Percentiles rank a stretch among this genome's conserved stretches.
Conservation (phyloP, 2,888 invertebrate genomes). For the Nysson spinosus region DNA sequence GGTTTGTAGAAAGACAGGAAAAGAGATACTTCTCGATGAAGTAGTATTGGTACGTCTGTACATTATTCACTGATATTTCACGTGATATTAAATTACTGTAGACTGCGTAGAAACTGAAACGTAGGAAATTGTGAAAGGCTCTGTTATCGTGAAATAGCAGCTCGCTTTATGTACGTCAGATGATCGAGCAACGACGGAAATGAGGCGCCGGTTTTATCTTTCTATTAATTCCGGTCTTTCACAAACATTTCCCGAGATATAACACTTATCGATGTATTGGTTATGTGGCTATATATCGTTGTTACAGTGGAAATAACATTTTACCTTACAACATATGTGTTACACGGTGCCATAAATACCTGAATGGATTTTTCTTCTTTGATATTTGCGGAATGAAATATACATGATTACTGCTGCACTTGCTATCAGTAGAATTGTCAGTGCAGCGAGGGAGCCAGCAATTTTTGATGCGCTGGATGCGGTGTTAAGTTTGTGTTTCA, state of each 20-base stretch:
- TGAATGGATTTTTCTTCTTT: not conserved
- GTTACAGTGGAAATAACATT: no score
- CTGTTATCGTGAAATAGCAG: slow-evolving; percentile 7
- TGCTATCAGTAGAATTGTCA: not conserved
- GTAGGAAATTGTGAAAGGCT: not conserved
- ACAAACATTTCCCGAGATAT: no score
- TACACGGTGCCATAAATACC: no score
- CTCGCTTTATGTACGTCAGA: not conserved
- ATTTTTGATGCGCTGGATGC: not conserved
- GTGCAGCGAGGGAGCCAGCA: not conserved
- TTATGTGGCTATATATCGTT: no score
- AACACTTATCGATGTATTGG: no score
- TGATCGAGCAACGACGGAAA: slow-evolving; percentile 7
- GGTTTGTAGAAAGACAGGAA: no score
- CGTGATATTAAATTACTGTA: not conserved
- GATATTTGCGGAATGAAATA: slow-evolving; percentile 9
- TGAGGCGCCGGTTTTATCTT: slow-evolving; percentile 20
- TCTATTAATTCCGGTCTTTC: not conserved
- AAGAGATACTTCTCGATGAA: no score
- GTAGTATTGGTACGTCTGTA: no score
- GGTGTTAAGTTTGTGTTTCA: not conserved
- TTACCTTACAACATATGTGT: no score
- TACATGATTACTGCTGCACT: not conserved
- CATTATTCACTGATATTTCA: not conserved
- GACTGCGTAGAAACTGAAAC: not conserved